Conservation (phyloP, 2,797 vertebrate species). For the Poeciliopsis infans region DNA sequence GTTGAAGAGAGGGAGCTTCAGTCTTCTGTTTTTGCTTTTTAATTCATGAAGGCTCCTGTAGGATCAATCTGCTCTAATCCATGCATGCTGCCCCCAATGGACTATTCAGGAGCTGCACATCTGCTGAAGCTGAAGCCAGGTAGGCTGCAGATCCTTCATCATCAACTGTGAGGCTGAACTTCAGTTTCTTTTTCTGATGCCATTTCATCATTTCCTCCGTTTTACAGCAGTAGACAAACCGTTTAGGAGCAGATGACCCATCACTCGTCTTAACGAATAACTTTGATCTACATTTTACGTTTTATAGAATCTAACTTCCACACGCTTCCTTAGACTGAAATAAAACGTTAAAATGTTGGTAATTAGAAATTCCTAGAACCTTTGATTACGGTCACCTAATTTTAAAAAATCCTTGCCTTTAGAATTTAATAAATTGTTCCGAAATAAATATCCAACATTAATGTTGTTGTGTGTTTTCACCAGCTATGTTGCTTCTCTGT, state of each 20-base stretch:
- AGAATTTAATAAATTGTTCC: neutral
- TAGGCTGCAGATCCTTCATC: conserved; percentile 24
- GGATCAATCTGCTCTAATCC: conserved; percentile 65
- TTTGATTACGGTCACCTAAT: neutral
- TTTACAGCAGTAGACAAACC: neutral
- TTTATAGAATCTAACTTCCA: neutral
- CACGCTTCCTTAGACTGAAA: neutral
- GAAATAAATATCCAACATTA: neutral
- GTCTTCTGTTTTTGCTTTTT: neutral
- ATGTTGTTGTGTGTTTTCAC: neutral
- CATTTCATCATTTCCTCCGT: neutral
- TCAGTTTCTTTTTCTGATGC: neutral
- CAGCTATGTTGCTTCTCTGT: neutral
- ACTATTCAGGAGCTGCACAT: conserved; percentile 57
- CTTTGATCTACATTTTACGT: neutral
- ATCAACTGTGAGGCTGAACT: neutral
- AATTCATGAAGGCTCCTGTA: conserved; percentile 50
- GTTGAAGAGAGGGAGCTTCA: neutral
- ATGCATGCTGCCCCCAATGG: conserved; percentile 68
- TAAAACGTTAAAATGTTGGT: neutral
- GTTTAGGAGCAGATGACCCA: neutral
- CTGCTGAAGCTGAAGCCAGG: conserved; percentile 68
- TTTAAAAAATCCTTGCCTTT: neutral
- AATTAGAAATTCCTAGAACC: neutral
- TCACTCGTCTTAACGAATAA: neutral